These are phyloP conservation scores for Trichomalopsis sarcophagae DNA, from an alignment of 1,140 invertebrate genomes.

Conservation along the genomic window DNA sequence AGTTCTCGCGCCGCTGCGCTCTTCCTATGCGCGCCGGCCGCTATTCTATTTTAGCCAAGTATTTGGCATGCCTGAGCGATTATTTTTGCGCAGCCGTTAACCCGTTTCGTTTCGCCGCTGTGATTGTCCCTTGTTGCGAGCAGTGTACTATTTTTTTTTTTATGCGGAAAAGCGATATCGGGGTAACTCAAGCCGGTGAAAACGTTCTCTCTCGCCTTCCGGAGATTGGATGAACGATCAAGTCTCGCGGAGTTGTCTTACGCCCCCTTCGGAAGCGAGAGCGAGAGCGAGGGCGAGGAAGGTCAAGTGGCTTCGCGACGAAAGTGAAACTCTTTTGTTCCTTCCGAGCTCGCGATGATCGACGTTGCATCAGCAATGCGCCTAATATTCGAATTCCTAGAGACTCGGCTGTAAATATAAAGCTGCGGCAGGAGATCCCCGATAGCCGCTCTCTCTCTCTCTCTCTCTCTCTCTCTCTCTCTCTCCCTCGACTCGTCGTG, in stretches of 20 bases:
- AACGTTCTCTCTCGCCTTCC: background rate
- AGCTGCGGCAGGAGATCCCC: background rate
- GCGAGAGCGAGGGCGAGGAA: too few species aligned
- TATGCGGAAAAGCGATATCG: background rate
- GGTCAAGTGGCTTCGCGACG: background rate
- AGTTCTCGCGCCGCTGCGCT: slow-evolving; percentile 9
- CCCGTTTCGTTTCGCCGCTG: slow-evolving; percentile 47
- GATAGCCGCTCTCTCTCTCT: background rate
- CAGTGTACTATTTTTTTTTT: too few species aligned
- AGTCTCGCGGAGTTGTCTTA: background rate
- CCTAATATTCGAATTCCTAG: background rate
- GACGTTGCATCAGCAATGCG: background rate
- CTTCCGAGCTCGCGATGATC: background rate
- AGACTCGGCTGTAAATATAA: background rate
- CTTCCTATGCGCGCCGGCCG: background rate
- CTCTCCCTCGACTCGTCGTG: background rate
- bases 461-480: background rate
- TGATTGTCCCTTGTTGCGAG: too few species aligned
- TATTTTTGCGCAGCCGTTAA: slow-evolving; percentile 67
- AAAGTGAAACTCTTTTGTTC: background rate
- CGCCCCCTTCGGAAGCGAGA: too few species aligned
- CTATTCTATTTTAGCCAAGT: slow-evolving; percentile 65
- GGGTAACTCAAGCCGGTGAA: background rate
- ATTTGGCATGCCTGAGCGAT: slow-evolving; percentile 65
- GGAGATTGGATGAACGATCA: background rate